Conservation (phyloP, 30 jellyfish, hydroid and myxozoan species). For the Rhopilema esculentum region DNA sequence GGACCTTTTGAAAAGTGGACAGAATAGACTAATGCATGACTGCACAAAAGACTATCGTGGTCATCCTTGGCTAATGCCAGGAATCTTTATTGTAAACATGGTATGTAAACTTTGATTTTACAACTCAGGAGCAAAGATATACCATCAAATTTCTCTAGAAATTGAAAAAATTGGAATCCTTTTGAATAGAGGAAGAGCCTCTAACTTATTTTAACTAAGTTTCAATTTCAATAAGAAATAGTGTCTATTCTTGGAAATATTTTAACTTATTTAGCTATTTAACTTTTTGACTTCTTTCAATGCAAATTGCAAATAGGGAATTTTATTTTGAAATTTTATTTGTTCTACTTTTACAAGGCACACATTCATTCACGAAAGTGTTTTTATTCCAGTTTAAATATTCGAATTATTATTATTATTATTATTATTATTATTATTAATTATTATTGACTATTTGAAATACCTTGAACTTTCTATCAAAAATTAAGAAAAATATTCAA, state of each 20-base stretch:
- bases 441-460: neutral
- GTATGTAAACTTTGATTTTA: constrained; percentile 5
- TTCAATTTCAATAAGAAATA: neutral
- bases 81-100: constrained; percentile 22
- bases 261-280: neutral
- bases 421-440: no score
- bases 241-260: neutral
- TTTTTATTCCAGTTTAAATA: constrained; percentile 1
- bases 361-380: constrained; percentile 7
- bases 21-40: neutral
- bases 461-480: neutral
- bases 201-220: neutral
- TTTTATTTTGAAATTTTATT: neutral
- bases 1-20: neutral
- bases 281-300: neutral
- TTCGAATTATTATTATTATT: neutral
- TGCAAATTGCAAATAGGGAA: neutral
- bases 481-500: neutral
- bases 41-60: constrained; percentile 13
- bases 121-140: constrained; percentile 1
- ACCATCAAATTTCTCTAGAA: neutral
- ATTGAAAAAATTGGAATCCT: neutral
- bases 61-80: constrained; percentile 10
- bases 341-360: constrained; percentile 2
- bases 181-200: neutral